These are phyloP conservation scores for Bubo scandiacus DNA, from an alignment of 2,113 vertebrate genomes.

Conservation along the genomic window DNA sequence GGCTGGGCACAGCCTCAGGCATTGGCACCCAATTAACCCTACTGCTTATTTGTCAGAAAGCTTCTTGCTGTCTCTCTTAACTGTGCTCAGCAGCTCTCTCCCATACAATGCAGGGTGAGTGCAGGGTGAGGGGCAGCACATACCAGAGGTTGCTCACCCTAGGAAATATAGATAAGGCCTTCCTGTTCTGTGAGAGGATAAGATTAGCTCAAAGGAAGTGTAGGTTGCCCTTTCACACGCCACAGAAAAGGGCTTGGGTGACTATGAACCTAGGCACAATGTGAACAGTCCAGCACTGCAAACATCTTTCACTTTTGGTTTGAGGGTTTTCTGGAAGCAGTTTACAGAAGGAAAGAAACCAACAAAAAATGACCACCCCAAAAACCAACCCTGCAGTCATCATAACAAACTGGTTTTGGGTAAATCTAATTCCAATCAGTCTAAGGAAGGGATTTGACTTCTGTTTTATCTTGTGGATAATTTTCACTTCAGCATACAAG, in stretches of 20 bases:
- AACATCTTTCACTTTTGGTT: background rate
- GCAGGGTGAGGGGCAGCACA: background rate
- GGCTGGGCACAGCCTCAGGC: background rate
- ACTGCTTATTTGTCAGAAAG: background rate
- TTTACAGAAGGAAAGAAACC: background rate
- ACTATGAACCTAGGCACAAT: background rate
- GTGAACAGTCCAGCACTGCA: background rate
- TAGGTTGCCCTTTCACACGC: background rate
- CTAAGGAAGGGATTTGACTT: background rate
- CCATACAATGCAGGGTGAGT: background rate
- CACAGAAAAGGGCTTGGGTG: background rate
- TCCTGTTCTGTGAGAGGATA: background rate
- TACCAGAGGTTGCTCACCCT: background rate
- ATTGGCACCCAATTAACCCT: background rate
- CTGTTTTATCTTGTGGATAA: background rate
- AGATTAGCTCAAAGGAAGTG: background rate
- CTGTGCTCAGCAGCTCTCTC: background rate
- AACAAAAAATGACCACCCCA: background rate
- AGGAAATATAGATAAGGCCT: background rate
- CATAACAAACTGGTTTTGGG: background rate
- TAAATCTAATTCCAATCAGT: background rate
- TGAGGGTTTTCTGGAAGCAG: background rate
- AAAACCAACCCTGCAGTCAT: background rate
- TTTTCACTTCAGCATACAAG: background rate
- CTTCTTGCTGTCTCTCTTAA: background rate